Base-by-base conservation (phyloP, 2,888 invertebrate species). In the Poecilus cupreus region DNA sequence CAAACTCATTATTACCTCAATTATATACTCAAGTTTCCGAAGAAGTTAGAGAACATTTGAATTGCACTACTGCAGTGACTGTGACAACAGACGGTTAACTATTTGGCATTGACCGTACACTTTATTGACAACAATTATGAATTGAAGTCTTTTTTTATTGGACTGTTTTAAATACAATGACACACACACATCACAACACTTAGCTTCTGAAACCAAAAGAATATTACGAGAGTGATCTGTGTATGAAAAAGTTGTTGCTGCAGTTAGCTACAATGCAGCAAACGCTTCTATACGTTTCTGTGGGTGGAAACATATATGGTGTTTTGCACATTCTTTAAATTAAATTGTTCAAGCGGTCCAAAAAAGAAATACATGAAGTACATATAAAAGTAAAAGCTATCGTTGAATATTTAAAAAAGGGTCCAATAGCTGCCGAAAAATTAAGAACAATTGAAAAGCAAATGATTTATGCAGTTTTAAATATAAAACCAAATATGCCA, bases 261-360 rank as follows among this genome's bases (percentile, higher is more conserved):
- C 83, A 3, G 83, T 87, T 26, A 84, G 85, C 5, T 85, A 86
- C 75, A 86, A 86, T 81, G 85, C 86, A n/a, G 82, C 84, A 6
- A 86, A 86, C 78, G 85, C 84, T 37, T 85, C 85, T 18, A 82
- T 46, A 74, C 79, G 84, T 0, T 57, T 81, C 5, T 20, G 84
- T 18, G 70, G 77, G 18, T 83, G 81, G 82, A 84, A 83, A 75
- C 85, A 85, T 83, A 84, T 84, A 64, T 84, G 84, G 13, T 86
- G 85, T 64, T 84, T 82, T 77, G 85, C 85, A 0, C 86, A 86
- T 81, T 85, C 84, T 0, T n/a, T 86, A n/a, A 86, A 86, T 82
- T 82, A 85, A 79, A 83, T 85, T 39, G 84, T 82, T 10, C 77
- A 83, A 49, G 83, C 84, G 82, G 68, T 77, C 13, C 75, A 85